Conservation (phyloP, 2,888 invertebrate species). For the Stenotaenia linearis region DNA sequence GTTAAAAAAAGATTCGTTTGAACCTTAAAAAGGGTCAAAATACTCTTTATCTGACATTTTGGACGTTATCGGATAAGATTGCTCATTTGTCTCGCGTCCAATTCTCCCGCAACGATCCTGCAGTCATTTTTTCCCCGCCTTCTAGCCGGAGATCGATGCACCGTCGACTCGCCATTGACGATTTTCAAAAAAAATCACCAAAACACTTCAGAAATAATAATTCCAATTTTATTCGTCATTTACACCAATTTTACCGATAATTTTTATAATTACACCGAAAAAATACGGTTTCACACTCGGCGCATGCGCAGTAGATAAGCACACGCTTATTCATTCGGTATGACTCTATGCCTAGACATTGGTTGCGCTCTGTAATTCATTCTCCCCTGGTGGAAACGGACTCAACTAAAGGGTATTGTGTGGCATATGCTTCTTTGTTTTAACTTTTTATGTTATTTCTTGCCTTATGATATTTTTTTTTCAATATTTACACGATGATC, state of each 20-base stretch:
- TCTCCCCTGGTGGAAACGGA: slow-evolving; percentile 8
- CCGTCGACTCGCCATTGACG: not conserved
- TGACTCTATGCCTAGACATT: not conserved
- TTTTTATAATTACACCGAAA: not conserved
- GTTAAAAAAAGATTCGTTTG: not conserved
- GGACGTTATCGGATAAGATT: not conserved
- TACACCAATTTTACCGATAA: not conserved
- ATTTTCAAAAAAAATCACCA: not conserved
- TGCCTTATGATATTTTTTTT: not conserved
- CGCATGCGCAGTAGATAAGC: not conserved
- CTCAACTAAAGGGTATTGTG: slow-evolving; percentile 1
- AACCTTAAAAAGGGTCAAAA: not conserved
- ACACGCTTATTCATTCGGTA: not conserved
- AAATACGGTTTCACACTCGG: not conserved
- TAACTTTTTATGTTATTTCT: slow-evolving; percentile 2
- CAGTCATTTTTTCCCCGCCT: not conserved
- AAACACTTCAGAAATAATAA: too few species aligned
- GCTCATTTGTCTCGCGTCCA: not conserved
- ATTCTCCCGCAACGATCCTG: not conserved
- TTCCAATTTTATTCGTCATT: not conserved
- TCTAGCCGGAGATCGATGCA: not conserved
- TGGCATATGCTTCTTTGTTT: slow-evolving; percentile 24
- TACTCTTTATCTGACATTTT: not conserved
- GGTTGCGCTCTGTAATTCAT: not conserved
- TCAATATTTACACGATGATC: not conserved